phyloP scores from a whole-genome alignment of 2,888 invertebrate genomes.

The Pristionchus fissidentatus region DNA sequence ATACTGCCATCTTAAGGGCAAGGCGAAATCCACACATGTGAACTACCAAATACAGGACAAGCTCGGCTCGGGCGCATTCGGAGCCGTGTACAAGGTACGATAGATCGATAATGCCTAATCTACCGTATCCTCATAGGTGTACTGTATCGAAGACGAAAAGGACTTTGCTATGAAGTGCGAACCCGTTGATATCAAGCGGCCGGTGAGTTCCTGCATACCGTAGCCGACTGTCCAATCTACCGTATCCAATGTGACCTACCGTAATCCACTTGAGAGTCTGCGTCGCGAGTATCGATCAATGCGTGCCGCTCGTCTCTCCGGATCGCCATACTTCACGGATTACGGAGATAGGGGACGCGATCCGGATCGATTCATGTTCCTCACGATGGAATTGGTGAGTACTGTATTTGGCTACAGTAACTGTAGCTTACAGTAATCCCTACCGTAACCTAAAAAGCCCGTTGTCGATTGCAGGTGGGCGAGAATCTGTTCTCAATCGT shows the following conservation, averaged over 20 bases:
- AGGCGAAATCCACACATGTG: background rate
- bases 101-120: too few species aligned
- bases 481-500: background rate
- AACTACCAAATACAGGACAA: background rate
- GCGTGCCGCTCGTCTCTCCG: background rate
- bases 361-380: background rate
- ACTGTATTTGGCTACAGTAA: too few species aligned
- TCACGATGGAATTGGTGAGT: constrained; percentile 4
- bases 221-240: background rate
- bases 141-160: background rate
- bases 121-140: background rate
- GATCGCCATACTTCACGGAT: constrained; percentile 1
- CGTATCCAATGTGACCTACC: background rate
- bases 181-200: background rate
- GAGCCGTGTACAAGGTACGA: constrained; percentile 9
- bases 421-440: background rate
- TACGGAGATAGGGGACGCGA: background rate
- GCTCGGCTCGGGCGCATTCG: background rate
- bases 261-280: background rate
- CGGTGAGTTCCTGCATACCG: background rate
- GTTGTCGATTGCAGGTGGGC: background rate
- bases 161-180: background rate
- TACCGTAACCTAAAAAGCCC: background rate
- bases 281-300: background rate
- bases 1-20: background rate